These are phyloP conservation scores for Halcyon malimbica DNA, from an alignment of 2,113 vertebrate genomes.

Conservation along the genomic window DNA sequence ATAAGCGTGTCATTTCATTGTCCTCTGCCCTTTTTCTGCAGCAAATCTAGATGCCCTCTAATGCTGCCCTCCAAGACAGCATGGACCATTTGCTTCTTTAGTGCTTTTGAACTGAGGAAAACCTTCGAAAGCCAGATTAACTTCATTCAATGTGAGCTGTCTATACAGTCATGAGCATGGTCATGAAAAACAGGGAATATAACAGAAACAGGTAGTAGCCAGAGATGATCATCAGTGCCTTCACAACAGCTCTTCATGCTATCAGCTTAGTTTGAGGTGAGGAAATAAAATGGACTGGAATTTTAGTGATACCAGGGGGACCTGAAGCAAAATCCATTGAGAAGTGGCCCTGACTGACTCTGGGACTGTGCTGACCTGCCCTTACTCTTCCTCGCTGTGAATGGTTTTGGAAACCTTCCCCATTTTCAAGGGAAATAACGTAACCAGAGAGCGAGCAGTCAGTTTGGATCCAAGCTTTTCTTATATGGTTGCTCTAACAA, in stretches of 20 bases:
- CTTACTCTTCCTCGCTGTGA: background rate
- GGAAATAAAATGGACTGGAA: background rate
- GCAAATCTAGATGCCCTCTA: background rate
- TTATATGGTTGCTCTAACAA: slow-evolving; percentile 39
- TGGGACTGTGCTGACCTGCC: background rate
- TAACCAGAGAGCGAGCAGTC: background rate
- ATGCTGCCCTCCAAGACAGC: background rate
- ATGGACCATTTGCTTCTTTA: background rate
- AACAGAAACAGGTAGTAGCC: background rate
- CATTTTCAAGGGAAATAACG: background rate
- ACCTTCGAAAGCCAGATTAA: background rate
- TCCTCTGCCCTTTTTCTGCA: background rate
- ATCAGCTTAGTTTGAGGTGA: background rate
- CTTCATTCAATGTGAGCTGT: background rate
- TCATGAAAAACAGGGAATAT: background rate
- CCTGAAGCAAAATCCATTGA: background rate
- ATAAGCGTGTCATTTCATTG: background rate
- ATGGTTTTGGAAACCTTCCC: background rate
- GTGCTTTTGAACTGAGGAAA: background rate
- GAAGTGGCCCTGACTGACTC: background rate
- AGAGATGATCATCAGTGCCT: background rate
- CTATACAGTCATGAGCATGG: background rate
- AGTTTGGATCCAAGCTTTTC: background rate
- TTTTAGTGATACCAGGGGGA: background rate
- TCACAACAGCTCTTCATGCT: background rate